Evolutionary conservation across 2,888 invertebrate genomes (phyloP), one percentile per base, ranked within the genome.

Genomic region (Pyralis farinalis): DNA sequence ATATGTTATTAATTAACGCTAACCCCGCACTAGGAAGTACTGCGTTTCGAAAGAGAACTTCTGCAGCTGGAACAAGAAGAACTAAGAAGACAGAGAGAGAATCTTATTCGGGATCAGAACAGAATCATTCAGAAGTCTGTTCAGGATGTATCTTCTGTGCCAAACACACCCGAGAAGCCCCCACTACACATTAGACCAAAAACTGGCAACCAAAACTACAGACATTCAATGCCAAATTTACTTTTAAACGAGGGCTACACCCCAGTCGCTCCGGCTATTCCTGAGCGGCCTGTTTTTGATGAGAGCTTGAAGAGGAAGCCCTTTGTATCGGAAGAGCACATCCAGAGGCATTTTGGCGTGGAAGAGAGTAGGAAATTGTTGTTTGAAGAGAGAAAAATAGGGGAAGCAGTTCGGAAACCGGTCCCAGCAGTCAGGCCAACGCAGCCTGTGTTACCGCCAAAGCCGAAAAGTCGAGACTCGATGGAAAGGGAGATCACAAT

Each of bases 11-110:
- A 22, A 47, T 34, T 34, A 40, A 34, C 28, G 22, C 29, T 37
- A 44, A 49, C 45, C 53, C 43, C 44, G 53, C 53, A 61, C 50
- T 71, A 92, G 92, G 93, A 94, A 73, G 93, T 95, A 12, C 87
- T 95, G 22, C 93, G 94, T 51, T 94, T 95, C 48, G 95, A 95
- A 79, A 91, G 94, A 32, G 95, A 95, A 75, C 84, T 95, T 1
- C 73, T 95, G 3, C 95, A 95, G 69, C 73, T 94, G 33, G 94
- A 96, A 66, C 93, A 94, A 70, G 95, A 95, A 67, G 95, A 95
- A 65, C 64, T 95, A 7, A 92, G 94, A 50, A 88, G 95, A 1
- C 94, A 95, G 63, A 89, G 94, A 7, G 94, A 94, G 58, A 94
- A 94, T 66, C 78, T 95, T 7, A 80, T 94, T 11, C 90, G 93